phyloP scores from a whole-genome alignment of 2,797 vertebrate species.

The Anomalospiza imberbis region DNA sequence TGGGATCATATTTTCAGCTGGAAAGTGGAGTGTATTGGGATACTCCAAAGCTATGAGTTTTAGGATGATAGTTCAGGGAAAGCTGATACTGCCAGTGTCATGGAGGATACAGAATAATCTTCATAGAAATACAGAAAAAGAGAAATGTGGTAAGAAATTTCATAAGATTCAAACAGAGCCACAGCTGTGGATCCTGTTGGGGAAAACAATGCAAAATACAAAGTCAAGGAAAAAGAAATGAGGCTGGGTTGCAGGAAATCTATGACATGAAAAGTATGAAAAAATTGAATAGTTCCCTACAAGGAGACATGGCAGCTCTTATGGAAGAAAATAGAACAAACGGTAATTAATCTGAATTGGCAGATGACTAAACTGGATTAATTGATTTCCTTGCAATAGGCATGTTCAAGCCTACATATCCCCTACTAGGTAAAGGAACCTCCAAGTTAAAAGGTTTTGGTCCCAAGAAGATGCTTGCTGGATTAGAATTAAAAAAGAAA shows the following conservation, averaged over 20 bases:
- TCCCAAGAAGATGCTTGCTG: not conserved
- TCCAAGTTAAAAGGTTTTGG: not conserved
- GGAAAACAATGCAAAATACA: not conserved
- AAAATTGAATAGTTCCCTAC: not conserved
- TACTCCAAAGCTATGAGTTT: not conserved
- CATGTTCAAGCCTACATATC: not conserved
- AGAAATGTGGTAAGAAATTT: not conserved
- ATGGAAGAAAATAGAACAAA: not conserved
- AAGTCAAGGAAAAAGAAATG: not conserved
- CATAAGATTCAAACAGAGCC: not conserved
- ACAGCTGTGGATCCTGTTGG: not conserved
- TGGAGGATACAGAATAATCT: not conserved
- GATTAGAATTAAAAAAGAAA: not conserved
- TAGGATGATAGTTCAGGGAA: not conserved
- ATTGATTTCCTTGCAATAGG: not conserved
- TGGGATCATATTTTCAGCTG: not conserved
- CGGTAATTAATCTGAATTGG: not conserved
- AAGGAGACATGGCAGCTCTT: not conserved
- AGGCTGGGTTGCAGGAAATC: not conserved
- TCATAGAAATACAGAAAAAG: not conserved
- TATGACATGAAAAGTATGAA: not conserved
- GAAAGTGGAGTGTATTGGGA: not conserved
- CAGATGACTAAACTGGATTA: not conserved
- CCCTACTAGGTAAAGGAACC: not conserved
- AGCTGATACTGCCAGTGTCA: not conserved